Conservation (phyloP, 1,140 invertebrate genomes). For the Sesamia nonagrioides region DNA sequence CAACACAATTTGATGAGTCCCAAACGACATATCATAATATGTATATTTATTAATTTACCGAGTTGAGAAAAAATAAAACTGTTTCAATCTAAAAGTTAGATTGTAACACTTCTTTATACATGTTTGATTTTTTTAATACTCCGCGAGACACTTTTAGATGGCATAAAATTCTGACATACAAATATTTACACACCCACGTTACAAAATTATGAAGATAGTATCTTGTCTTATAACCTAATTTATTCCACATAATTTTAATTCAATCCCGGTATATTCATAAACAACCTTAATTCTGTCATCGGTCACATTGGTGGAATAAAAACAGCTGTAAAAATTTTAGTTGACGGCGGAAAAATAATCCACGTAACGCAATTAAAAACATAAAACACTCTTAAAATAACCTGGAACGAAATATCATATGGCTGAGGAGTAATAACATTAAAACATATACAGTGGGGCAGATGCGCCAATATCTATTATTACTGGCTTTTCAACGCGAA, state of each 20-base stretch:
- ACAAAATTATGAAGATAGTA: constrained; percentile 65
- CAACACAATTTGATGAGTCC: constrained; percentile 36
- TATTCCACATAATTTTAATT: constrained; percentile 76
- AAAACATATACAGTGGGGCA: constrained; percentile 85
- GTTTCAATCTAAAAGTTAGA: not conserved
- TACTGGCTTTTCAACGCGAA: constrained; percentile 85
- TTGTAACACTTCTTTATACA: not conserved
- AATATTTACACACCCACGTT: constrained; percentile 58
- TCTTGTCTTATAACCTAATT: constrained; percentile 73
- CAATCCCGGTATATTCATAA: constrained; percentile 76
- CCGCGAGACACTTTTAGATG: constrained; percentile 49
- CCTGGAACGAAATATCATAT: constrained; percentile 79
- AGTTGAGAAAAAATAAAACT: constrained; percentile 36
- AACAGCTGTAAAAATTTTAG: constrained; percentile 83
- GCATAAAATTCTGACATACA: constrained; percentile 55
- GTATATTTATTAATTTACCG: constrained; percentile 45
- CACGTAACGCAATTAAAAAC: constrained; percentile 84
- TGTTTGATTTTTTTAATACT: constrained; percentile 37
- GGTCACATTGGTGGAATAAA: constrained; percentile 76
- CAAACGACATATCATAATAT: constrained; percentile 47
- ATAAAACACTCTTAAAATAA: constrained; percentile 86
- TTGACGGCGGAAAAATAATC: constrained; percentile 79
- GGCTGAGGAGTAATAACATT: constrained; percentile 83
- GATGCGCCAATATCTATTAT: constrained; percentile 88
- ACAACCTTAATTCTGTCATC: constrained; percentile 85